phyloP scores from a whole-genome alignment of 2,797 vertebrate species.

The Cuniculus paca region DNA sequence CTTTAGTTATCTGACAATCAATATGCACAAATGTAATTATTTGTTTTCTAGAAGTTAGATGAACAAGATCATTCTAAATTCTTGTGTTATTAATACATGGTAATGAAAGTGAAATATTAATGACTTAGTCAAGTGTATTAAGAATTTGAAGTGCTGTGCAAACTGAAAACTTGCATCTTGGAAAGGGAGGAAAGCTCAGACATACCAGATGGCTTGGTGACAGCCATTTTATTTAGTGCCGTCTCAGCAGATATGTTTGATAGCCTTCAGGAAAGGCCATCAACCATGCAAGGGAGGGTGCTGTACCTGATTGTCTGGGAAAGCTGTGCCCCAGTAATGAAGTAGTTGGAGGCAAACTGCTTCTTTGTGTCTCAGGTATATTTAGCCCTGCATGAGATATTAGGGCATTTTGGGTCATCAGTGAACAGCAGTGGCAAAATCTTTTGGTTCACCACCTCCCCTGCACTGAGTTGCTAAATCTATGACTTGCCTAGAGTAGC shows the following conservation, averaged over 20 bases:
- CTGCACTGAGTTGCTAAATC: neutral
- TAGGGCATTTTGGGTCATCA: neutral
- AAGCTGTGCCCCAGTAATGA: slow-evolving; percentile 44
- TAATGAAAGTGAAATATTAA: slow-evolving; percentile 84
- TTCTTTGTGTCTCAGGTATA: slow-evolving; percentile 52
- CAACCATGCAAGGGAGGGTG: slow-evolving; percentile 72
- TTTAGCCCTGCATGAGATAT: slow-evolving; percentile 25
- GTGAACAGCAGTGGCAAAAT: slow-evolving; percentile 16
- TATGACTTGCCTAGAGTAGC: slow-evolving; percentile 23
- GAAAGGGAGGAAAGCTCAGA: slow-evolving; percentile 66
- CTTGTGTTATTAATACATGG: slow-evolving; percentile 80
- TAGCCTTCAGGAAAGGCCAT: slow-evolving; percentile 86
- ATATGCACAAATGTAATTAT: slow-evolving; percentile 82
- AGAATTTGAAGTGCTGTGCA: slow-evolving; percentile 79
- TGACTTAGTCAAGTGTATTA: slow-evolving; percentile 74
- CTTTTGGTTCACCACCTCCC: neutral
- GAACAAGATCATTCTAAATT: slow-evolving; percentile 81
- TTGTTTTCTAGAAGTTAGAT: slow-evolving; percentile 83
- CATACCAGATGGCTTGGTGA: slow-evolving; percentile 83
- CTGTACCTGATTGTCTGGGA: slow-evolving; percentile 54
- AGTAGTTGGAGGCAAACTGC: neutral
- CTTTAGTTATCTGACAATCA: slow-evolving; percentile 83
- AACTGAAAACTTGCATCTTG: slow-evolving; percentile 82
- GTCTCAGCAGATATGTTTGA: slow-evolving; percentile 83
- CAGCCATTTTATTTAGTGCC: slow-evolving; percentile 78